Conservation (phyloP, 2,113 vertebrate genomes). For the Glaucomys volans region DNA sequence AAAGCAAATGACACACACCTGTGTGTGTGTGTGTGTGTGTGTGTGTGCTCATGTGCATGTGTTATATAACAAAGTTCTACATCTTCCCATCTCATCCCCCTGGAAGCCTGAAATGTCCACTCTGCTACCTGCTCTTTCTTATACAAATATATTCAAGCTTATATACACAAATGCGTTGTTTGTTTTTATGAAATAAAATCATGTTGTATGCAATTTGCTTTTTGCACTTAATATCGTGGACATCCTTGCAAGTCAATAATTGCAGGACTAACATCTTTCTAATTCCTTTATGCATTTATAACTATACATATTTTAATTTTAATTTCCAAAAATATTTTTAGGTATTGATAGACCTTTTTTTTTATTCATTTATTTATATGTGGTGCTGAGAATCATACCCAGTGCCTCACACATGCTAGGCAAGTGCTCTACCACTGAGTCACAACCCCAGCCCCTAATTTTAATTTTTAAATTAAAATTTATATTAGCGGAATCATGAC, state of each 20-base stretch:
- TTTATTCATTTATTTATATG: too few relatives aligned
- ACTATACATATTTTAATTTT: constrained; percentile 24
- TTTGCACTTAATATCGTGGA: neutral
- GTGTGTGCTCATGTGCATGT: accelerated
- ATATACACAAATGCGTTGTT: neutral
- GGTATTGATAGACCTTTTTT: too few relatives aligned
- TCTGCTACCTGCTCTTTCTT: neutral
- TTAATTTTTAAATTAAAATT: constrained; percentile 6
- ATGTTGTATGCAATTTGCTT: neutral
- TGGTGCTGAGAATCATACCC: too few relatives aligned
- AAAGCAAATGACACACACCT: neutral
- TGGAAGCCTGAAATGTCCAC: neutral
- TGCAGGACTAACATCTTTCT: neutral
- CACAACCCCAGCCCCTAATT: too few relatives aligned
- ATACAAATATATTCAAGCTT: neutral
- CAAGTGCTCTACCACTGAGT: too few relatives aligned
- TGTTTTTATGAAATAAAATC: constrained; percentile 38
- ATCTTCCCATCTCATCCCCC: neutral
- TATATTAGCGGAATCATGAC: neutral
- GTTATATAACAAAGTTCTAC: neutral
- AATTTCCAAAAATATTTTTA: too few relatives aligned
- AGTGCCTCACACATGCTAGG: too few relatives aligned
- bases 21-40: neutral
- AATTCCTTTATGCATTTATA: constrained; percentile 33
- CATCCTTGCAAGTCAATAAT: neutral